Percentiles rank a stretch among this genome's conserved stretches.
Evolutionary conservation across 2,113 vertebrate species (phyloP).

Genomic region (Procavia capensis): DNA sequence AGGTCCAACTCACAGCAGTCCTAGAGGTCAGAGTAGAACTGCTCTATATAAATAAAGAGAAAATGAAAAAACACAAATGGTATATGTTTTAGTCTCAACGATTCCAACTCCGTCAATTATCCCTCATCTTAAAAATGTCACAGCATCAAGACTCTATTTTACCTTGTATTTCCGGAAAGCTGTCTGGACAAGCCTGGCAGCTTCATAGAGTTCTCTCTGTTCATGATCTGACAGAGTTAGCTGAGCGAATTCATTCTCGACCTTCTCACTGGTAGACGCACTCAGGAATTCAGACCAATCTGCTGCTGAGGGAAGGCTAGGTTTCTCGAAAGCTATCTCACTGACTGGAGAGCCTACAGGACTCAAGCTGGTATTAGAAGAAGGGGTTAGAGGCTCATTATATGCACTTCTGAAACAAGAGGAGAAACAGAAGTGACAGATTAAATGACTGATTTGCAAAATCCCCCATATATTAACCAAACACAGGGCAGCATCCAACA

Average conservation of each 20-base stretch:
- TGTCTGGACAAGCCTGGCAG: constrained; percentile 97
- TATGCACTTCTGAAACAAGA: constrained; percentile 92
- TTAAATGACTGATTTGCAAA: background rate
- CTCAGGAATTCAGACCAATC: constrained; percentile 99
- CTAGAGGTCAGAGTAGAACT: too few relatives aligned
- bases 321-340: constrained; percentile 93
- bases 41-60: background rate
- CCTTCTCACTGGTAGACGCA: constrained; percentile 96
- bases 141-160: background rate
- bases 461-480: background rate
- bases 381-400: constrained; percentile 94
- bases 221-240: constrained; percentile 98
- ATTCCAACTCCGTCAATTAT: rapidly evolving
- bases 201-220: constrained; percentile 98
- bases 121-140: rapidly evolving
- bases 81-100: rapidly evolving
- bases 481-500: background rate
- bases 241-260: constrained; percentile 98
- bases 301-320: constrained; percentile 94
- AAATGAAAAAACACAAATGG: background rate
- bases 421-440: constrained; percentile 46
- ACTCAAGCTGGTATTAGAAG: constrained; percentile 96
- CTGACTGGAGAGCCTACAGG: constrained; percentile 92
- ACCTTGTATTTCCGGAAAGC: constrained; percentile 99
- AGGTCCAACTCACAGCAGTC: too few relatives aligned